Evolutionary conservation across 1,140 invertebrate species (phyloP).

Genomic region (Orussus abietinus): DNA sequence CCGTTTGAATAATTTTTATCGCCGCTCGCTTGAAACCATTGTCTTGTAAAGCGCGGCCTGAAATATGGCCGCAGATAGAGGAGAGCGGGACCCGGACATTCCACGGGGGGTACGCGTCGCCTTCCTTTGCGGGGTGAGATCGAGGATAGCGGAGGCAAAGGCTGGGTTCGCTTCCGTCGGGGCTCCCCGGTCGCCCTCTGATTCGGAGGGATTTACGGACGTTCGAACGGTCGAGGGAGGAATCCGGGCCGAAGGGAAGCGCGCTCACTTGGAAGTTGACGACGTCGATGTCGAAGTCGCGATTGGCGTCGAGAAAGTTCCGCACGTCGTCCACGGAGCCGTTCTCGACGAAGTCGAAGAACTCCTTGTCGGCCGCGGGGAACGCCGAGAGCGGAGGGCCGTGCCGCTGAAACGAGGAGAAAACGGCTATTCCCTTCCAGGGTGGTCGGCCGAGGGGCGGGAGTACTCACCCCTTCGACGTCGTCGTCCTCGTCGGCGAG

Average conservation of each 20-base stretch:
- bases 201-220: slow-evolving; percentile 19
- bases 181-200: slow-evolving; percentile 4
- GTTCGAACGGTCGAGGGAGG: too few relatives aligned
- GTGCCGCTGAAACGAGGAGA: too few relatives aligned
- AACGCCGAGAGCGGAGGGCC: too few relatives aligned
- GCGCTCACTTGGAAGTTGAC: slow-evolving; percentile 51
- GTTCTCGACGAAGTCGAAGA: slow-evolving; percentile 48
- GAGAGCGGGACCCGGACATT: slow-evolving; percentile 22
- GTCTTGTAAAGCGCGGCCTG: slow-evolving; percentile 41
- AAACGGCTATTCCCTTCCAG: too few relatives aligned
- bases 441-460: too few relatives aligned
- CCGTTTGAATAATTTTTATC: slow-evolving; percentile 46
- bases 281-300: slow-evolving; percentile 52
- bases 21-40: slow-evolving; percentile 40
- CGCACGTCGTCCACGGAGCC: slow-evolving; percentile 41
- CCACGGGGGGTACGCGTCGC: slow-evolving; percentile 34
- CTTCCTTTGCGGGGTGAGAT: slow-evolving; percentile 24
- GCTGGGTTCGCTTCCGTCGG: slow-evolving; percentile 10
- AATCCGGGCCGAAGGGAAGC: too few relatives aligned
- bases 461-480: slow-evolving; percentile 13
- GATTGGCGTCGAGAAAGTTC: slow-evolving; percentile 41
- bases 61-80: slow-evolving; percentile 42
- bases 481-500: neutral
- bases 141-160: slow-evolving; percentile 25
- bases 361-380: slow-evolving; percentile 52